Base-by-base conservation (phyloP, 2,113 vertebrate genomes). In the Gasterosteus aculeatus region DNA sequence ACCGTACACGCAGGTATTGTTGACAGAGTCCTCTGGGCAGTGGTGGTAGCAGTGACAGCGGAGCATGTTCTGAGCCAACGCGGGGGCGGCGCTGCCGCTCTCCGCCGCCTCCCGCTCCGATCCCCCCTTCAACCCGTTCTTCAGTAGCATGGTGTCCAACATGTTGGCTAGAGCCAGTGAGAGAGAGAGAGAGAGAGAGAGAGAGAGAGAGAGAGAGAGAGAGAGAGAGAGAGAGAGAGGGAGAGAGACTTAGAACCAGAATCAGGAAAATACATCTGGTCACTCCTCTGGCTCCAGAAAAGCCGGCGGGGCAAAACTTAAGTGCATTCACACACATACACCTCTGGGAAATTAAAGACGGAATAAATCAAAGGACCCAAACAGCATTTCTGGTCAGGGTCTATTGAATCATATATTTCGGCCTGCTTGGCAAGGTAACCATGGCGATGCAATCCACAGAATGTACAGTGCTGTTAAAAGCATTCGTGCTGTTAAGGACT, bases 21-120 rank as follows among this genome's bases (percentile, higher is more conserved):
- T 99, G 89, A 95, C 91, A 0, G 96, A 95, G 78, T 96, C 95
- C 78, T 98, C 97, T 0, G 97, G 97, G 81, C 98, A 99, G 60
- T 98, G 95, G 76, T 97, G 96, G 88, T 96, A 95, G 92, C 98
- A 99, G 86, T 97, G 95, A 75, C 98, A 99, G 82, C 92, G 94
- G 19, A 98, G 90, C 58, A 94, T 86, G 92, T 94, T 96, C 82
- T 94, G 94, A 0, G 93, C 87, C 56, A 90, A 87, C 18, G 91
- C 87, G 7, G 94, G 88, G 69, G 91, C 93, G 0, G 93, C 89
- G 59, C 91, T 94, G 73, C 95, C 94, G 35, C 93, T 86, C 22
- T 95, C 95, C 80, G 95, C 96, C 71, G 93, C 74, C 92, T 89
- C 80, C 16, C 83, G 90, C 79, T 95, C 95, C 71, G 93, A 87